Evolutionary conservation across 2,797 vertebrate genomes (phyloP).

Genomic region (Antrozous pallidus): DNA sequence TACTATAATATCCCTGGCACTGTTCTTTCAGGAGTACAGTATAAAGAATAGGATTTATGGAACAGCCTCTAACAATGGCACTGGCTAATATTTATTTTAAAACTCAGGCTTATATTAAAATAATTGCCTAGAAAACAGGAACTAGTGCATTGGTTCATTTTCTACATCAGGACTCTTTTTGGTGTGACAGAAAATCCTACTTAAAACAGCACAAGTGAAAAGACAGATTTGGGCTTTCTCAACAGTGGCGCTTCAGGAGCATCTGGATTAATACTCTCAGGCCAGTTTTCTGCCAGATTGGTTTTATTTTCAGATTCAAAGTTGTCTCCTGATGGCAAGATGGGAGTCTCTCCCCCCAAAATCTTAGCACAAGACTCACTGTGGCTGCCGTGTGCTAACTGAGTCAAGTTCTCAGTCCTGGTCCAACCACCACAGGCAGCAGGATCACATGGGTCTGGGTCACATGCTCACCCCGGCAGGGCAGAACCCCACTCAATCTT

Average conservation of each 20-base stretch:
- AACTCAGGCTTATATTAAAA: conserved; percentile 29
- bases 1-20: conserved; percentile 56
- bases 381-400: background rate
- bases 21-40: conserved; percentile 58
- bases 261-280: background rate
- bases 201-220: background rate
- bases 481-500: background rate
- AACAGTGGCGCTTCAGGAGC: background rate
- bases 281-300: background rate
- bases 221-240: background rate
- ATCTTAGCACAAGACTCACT: background rate
- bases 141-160: background rate
- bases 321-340: background rate
- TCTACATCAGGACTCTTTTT: background rate
- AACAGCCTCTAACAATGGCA: background rate
- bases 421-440: background rate
- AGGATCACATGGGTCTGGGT: background rate
- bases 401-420: background rate
- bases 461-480: background rate
- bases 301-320: background rate
- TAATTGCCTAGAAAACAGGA: background rate
- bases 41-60: background rate
- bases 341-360: background rate
- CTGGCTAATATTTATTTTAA: background rate
- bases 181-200: background rate